Conservation (phyloP, 1,140 invertebrate species). For the Samia ricini region DNA sequence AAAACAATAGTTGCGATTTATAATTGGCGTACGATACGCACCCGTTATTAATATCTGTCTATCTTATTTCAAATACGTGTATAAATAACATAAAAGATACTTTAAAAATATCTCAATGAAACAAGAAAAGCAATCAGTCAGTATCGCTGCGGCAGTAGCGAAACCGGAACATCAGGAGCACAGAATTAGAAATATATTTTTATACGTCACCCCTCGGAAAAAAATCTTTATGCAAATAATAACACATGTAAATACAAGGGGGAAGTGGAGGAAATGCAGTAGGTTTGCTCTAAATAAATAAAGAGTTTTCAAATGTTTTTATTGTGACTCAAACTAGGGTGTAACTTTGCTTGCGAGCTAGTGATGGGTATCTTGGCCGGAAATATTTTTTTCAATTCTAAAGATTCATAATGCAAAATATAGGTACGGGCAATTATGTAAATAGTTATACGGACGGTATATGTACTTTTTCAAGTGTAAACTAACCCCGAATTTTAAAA, state of each 20-base stretch:
- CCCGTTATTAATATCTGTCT: no score
- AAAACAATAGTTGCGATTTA: no score
- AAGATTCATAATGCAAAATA: not conserved
- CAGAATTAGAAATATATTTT: constrained; percentile 75
- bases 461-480: no score
- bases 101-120: constrained; percentile 54
- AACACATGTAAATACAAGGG: constrained; percentile 64
- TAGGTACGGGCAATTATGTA: no score
- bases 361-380: not conserved
- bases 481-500: no score
- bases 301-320: constrained; percentile 21
- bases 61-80: no score
- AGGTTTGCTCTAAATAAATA: constrained; percentile 33
- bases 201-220: constrained; percentile 56
- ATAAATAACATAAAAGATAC: not conserved
- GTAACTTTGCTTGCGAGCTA: constrained; percentile 1
- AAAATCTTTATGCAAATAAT: constrained; percentile 75
- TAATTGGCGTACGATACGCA: no score
- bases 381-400: not conserved
- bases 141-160: constrained; percentile 42
- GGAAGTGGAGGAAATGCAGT: constrained; percentile 34
- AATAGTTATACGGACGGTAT: no score
- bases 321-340: not conserved
- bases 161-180: constrained; percentile 56
- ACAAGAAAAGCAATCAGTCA: constrained; percentile 58